A percentile compares a stretch with the other conserved stretches of the same genome.
Evolutionary conservation across 2,797 vertebrate genomes (phyloP).

Genomic region (Rhynchotus rufescens): DNA sequence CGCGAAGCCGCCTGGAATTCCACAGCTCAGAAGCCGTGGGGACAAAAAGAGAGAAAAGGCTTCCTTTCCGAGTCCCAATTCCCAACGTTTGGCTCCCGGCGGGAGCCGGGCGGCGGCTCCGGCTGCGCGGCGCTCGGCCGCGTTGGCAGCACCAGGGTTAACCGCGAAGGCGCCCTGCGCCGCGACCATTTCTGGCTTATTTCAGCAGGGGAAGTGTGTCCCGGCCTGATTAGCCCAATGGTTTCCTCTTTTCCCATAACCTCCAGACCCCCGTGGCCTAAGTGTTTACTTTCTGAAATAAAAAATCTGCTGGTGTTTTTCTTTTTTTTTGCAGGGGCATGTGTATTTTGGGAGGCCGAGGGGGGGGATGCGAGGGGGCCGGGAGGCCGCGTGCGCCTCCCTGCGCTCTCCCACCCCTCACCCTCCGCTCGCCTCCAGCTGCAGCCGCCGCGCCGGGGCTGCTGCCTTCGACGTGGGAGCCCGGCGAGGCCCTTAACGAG

Average conservation of each 20-base stretch:
- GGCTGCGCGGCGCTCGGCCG: neutral
- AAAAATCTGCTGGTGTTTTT: slow-evolving; percentile 94
- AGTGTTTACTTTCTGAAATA: slow-evolving; percentile 99
- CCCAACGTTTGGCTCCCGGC: neutral
- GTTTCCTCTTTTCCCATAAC: slow-evolving; percentile 99
- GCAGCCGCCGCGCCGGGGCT: slow-evolving; percentile 80
- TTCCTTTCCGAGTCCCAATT: slow-evolving; percentile 35
- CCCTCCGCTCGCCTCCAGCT: slow-evolving; percentile 87
- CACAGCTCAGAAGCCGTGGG: slow-evolving; percentile 37
- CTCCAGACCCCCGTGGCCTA: slow-evolving; percentile 95
- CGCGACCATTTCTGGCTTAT: slow-evolving; percentile 84
- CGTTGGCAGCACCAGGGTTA: slow-evolving; percentile 79
- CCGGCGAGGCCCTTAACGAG: slow-evolving; percentile 76
- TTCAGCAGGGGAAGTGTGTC: slow-evolving; percentile 96
- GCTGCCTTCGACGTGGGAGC: slow-evolving; percentile 67
- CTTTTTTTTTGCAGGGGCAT: slow-evolving; percentile 82
- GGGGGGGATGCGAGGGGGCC: slow-evolving; percentile 58
- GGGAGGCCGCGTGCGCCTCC: slow-evolving; percentile 79
- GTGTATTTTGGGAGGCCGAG: slow-evolving; percentile 83
- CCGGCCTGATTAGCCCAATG: slow-evolving; percentile 96
- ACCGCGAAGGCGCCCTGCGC: slow-evolving; percentile 53
- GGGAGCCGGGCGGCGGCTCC: neutral
- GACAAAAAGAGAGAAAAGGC: neutral
- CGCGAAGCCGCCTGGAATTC: slow-evolving; percentile 30
- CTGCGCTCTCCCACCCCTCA: slow-evolving; percentile 70